Conservation (phyloP, 1,140 invertebrate genomes). For the Euwallacea similis region DNA sequence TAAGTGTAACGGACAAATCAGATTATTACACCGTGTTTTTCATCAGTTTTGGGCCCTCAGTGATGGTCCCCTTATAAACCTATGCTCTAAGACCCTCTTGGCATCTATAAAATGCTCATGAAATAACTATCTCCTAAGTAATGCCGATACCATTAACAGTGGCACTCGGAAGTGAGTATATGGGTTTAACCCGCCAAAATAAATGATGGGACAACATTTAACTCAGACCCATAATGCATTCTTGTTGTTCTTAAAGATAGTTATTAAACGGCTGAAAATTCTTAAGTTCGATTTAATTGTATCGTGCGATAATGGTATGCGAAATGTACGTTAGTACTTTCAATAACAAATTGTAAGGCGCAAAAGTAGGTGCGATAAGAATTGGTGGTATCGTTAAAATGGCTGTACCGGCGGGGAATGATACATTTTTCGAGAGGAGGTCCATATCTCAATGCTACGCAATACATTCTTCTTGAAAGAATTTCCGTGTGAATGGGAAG, state of each 20-base stretch:
- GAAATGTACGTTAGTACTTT: constrained; percentile 37
- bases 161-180: too few relatives aligned
- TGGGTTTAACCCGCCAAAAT: not conserved
- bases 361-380: constrained; percentile 33
- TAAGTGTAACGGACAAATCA: not conserved
- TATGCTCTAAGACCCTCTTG: too few relatives aligned
- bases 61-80: too few relatives aligned
- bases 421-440: constrained; percentile 25
- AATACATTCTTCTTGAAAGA: constrained; percentile 9
- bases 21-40: too few relatives aligned
- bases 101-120: too few relatives aligned
- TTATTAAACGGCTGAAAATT: constrained; percentile 32
- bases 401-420: constrained; percentile 23
- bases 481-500: constrained; percentile 5
- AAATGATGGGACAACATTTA: constrained; percentile 9
- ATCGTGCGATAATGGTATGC: constrained; percentile 28
- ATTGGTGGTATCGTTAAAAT: constrained; percentile 29
- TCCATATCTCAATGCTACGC: constrained; percentile 21
- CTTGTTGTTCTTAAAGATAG: constrained; percentile 29
- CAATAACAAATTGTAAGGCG: constrained; percentile 34
- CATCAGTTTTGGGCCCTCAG: too few relatives aligned
- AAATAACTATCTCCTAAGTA: too few relatives aligned
- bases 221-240: constrained; percentile 29
- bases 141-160: too few relatives aligned
- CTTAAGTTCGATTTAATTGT: constrained; percentile 31